These are phyloP conservation scores for Halyomorpha halys DNA, from an alignment of 1,140 invertebrate genomes.

Conservation along the genomic window DNA sequence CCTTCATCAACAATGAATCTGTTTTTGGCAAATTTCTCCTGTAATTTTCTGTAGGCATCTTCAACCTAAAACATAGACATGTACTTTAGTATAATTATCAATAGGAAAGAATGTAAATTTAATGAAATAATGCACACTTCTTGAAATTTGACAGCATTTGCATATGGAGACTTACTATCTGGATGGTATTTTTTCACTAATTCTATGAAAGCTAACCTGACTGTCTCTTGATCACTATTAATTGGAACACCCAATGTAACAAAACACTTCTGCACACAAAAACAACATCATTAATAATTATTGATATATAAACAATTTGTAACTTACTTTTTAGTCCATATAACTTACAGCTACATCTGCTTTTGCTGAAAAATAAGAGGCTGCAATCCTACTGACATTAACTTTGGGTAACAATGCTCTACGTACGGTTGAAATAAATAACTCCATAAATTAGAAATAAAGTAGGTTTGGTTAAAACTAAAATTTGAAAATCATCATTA, in stretches of 20 bases:
- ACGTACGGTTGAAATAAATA: no score
- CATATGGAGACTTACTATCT: slow-evolving; percentile 55
- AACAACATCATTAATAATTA: neutral
- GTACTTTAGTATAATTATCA: neutral
- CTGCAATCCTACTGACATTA: no score
- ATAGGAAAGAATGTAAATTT: no score
- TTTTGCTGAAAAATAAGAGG: no score
- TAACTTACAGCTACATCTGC: no score
- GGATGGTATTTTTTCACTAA: slow-evolving; percentile 74
- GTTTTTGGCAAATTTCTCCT: slow-evolving; percentile 36
- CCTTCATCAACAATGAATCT: slow-evolving; percentile 33
- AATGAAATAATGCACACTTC: slow-evolving; percentile 35
- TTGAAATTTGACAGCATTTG: slow-evolving; percentile 59
- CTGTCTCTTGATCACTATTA: slow-evolving; percentile 56
- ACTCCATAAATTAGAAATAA: no score
- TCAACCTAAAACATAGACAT: slow-evolving; percentile 38
- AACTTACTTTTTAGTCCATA: no score
- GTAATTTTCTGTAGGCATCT: slow-evolving; percentile 43
- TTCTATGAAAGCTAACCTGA: slow-evolving; percentile 58
- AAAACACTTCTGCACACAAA: slow-evolving; percentile 41
- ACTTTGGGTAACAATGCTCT: no score
- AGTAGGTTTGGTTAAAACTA: no score
- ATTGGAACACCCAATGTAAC: slow-evolving; percentile 51
- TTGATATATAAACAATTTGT: no score
- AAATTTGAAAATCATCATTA: no score